Evolutionary conservation across 2,113 vertebrate genomes (phyloP), one percentile per base, ranked within the genome.

Genomic region (Suncus etruscus): DNA sequence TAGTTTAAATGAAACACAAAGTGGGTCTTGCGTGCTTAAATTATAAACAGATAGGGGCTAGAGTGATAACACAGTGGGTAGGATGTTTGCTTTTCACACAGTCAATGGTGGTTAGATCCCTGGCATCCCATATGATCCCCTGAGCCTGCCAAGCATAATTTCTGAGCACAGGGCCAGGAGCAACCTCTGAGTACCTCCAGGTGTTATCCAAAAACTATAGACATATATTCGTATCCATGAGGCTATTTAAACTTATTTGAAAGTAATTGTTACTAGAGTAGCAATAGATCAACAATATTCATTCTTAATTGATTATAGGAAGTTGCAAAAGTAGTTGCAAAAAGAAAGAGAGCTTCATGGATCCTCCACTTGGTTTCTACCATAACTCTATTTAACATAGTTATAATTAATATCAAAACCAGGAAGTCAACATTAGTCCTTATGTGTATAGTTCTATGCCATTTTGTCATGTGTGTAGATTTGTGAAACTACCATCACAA

Each of bases 1-100:
- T 80, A 72, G 58, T 48, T 70, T 79, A 86, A 58, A 54, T 82
- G 72, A 88, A 90, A 80, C 25, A 70, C 11, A 77, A 32, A 77
- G 18, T 27, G 78, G 73, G 61, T 78, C 76, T 70, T 88, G 15
- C 70, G 6, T 75, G n/a, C 31, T 20, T 85, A 81, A 70, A 9
- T 87, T 75, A 5, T 3, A 91, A 74, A 91, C n/a, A 39, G 39
- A 39, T 39, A 39, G 39, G 39, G 39, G 39, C 39, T 39, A 39
- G 39, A 39, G 39, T 39, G 39, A 39, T 39, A 39, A 39, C 39
- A 39, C 39, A 39, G 39, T 39, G 39, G 5, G 39, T 39, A 39
- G 39, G 39, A 39, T 39, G 39, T 39, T 39, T 39, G 39, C 39
- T 39, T 39, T 39, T 39, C 39, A 39, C 39, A 39, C 39, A 39